phyloP scores from a whole-genome alignment of 2,113 vertebrate species.

The Saimiri boliviensis region DNA sequence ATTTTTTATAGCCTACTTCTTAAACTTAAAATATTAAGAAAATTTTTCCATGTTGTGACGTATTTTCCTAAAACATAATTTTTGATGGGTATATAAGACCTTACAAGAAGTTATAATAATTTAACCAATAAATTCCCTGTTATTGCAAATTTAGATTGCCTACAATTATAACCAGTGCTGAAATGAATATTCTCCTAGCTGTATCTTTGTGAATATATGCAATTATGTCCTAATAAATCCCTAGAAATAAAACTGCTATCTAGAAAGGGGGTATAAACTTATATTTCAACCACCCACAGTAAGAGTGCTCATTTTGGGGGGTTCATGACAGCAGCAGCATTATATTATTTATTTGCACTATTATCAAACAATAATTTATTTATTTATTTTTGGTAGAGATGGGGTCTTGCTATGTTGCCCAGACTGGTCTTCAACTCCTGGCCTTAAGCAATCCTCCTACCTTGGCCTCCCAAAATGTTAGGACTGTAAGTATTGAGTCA shows the following conservation, averaged over 20 bases:
- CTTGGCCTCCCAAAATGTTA: too few species aligned
- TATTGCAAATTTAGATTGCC: neutral
- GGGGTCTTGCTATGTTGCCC: too few species aligned
- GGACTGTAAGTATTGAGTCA: too few species aligned
- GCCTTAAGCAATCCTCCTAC: too few species aligned
- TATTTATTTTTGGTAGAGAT: neutral
- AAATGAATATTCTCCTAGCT: neutral
- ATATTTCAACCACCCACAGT: neutral
- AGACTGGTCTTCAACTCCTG: too few species aligned
- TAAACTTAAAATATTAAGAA: neutral
- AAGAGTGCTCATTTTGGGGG: neutral
- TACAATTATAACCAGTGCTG: neutral
- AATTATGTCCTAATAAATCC: neutral
- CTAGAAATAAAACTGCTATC: neutral
- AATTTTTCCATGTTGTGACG: slow-evolving; percentile 21
- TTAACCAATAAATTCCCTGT: neutral
- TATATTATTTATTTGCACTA: neutral
- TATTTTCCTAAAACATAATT: slow-evolving; percentile 40
- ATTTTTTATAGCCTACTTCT: neutral
- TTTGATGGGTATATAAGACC: neutral
- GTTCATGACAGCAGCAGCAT: neutral
- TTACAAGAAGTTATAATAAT: neutral
- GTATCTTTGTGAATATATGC: neutral
- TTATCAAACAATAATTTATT: neutral
- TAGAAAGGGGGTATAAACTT: neutral